Evolutionary conservation across 2,113 vertebrate genomes (phyloP).

Genomic region (Siphamia tubifer): DNA sequence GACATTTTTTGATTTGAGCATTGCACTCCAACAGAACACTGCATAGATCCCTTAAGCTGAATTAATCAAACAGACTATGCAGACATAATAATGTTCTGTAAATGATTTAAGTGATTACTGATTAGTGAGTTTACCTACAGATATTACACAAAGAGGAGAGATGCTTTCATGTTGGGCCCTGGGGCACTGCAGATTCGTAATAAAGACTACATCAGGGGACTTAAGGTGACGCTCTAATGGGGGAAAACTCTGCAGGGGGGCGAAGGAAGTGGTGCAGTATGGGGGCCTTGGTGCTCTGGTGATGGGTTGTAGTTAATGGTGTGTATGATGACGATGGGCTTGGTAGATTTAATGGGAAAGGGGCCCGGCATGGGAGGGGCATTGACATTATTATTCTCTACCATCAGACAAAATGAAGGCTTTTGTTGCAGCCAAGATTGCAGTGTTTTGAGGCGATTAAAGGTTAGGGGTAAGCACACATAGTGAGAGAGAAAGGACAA

Average conservation of each 20-base stretch:
- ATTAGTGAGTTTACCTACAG: too few relatives aligned
- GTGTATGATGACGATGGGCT: constrained; percentile 36
- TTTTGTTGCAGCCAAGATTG: constrained; percentile 30
- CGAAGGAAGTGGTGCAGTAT: background rate
- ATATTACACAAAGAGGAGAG: too few relatives aligned
- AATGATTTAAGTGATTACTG: too few relatives aligned
- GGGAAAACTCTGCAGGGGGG: background rate
- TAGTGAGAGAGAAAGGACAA: background rate
- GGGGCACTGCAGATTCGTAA: background rate
- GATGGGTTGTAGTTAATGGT: constrained; percentile 50
- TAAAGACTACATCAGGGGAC: background rate
- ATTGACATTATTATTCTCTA: constrained; percentile 27
- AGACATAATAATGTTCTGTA: too few relatives aligned
- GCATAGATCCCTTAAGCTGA: too few relatives aligned
- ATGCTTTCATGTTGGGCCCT: background rate
- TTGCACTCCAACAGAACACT: too few relatives aligned
- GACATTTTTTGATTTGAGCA: too few relatives aligned
- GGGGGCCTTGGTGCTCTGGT: constrained; percentile 14
- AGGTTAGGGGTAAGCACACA: constrained; percentile 17
- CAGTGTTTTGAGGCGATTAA: constrained; percentile 31
- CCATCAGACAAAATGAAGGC: constrained; percentile 26
- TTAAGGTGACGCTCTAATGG: background rate
- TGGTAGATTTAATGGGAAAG: constrained; percentile 45
- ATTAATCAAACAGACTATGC: too few relatives aligned
- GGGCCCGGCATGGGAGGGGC: constrained; percentile 18